These are phyloP conservation scores for Drosophila histrio DNA, from an alignment of 2,888 invertebrate genomes.

Conservation along the genomic window DNA sequence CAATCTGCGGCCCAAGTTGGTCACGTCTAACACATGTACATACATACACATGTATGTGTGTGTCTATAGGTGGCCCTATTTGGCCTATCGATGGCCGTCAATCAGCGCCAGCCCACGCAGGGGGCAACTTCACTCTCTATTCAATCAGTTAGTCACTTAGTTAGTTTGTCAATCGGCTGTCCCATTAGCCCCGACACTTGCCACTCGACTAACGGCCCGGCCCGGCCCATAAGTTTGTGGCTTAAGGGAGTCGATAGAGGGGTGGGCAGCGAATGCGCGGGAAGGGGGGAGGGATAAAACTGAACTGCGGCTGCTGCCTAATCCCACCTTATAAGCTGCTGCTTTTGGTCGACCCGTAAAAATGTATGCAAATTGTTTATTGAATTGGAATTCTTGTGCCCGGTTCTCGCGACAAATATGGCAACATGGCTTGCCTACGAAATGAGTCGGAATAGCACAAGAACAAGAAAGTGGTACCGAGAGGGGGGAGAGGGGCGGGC, in stretches of 20 bases:
- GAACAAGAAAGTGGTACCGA: neutral
- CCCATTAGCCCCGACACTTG: constrained; percentile 73
- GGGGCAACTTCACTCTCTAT: constrained; percentile 3
- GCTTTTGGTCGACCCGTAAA: constrained; percentile 51
- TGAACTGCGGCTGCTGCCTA: constrained; percentile 40
- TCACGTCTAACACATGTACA: constrained; percentile 19
- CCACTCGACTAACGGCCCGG: constrained; percentile 49
- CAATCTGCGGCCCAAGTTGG: constrained; percentile 34
- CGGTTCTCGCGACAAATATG: constrained; percentile 62
- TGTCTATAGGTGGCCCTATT: constrained; percentile 46
- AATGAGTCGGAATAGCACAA: constrained; percentile 45
- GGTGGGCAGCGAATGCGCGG: no score
- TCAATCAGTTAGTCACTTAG: constrained; percentile 47
- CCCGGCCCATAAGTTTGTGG: neutral
- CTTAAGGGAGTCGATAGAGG: neutral
- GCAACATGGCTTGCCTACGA: constrained; percentile 70
- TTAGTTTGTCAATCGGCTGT: constrained; percentile 73
- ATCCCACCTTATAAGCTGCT: constrained; percentile 66
- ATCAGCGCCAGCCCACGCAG: constrained; percentile 52
- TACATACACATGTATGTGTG: neutral
- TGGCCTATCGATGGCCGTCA: constrained; percentile 65
- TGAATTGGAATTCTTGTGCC: constrained; percentile 58
- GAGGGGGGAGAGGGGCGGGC: neutral
- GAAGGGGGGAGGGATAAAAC: constrained; percentile 6
- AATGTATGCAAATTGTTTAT: constrained; percentile 75